A percentile compares a stretch with the other conserved stretches of the same genome.
Conservation (phyloP, 2,888 invertebrate genomes). For the Leptinotarsa haldemani region DNA sequence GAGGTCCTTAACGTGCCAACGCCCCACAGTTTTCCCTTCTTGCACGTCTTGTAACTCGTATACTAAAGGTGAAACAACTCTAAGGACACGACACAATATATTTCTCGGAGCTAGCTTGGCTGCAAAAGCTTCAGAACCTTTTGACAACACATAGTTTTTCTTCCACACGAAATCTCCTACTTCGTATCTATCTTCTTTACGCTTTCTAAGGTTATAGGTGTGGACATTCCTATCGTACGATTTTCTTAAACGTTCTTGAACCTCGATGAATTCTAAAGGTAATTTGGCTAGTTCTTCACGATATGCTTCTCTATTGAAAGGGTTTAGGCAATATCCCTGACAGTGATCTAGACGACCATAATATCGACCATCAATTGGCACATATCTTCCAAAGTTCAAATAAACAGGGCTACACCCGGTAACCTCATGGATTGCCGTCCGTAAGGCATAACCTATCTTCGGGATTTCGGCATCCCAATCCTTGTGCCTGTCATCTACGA, state of each 20-base stretch:
- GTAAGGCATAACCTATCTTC: not conserved
- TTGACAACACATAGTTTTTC: not conserved
- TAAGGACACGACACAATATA: too few species aligned
- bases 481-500: too few species aligned
- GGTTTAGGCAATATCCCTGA: not conserved
- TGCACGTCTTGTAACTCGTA: too few species aligned
- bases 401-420: not conserved
- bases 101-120: too few species aligned
- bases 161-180: not conserved
- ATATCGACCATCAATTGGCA: not conserved
- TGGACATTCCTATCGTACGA: not conserved
- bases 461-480: not conserved
- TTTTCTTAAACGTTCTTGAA: too few species aligned
- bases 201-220: not conserved
- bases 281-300: not conserved
- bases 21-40: too few species aligned
- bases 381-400: not conserved
- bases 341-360: not conserved
- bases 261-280: not conserved
- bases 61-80: too few species aligned
- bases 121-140: too few species aligned
- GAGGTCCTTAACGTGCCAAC: too few species aligned
- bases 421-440: too few species aligned
- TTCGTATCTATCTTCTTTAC: not conserved
- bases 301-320: not conserved